These are phyloP conservation scores for Melopsittacus undulatus DNA, from an alignment of 2,797 vertebrate species.

Conservation along the genomic window DNA sequence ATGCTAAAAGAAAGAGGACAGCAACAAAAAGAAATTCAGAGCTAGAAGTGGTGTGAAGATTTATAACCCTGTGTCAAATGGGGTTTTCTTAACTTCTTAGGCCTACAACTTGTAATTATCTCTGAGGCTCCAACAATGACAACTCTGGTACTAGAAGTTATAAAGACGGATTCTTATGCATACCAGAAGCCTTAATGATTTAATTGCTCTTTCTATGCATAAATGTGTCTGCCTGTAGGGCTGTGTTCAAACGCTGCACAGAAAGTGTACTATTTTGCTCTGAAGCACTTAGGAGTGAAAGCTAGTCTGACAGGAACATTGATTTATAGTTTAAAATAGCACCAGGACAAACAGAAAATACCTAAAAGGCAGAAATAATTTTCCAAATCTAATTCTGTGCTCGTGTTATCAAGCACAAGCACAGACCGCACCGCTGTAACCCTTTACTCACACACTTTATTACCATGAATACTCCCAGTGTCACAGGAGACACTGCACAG, in stretches of 20 bases:
- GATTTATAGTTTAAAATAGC: not conserved
- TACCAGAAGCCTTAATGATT: not conserved
- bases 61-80: not conserved
- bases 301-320: not conserved
- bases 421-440: fast-evolving
- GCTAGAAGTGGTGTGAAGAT: not conserved
- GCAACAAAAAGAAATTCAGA: not conserved
- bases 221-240: too few species aligned
- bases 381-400: not conserved
- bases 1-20: not conserved
- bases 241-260: not conserved
- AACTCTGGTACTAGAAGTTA: not conserved
- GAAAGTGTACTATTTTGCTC: not conserved
- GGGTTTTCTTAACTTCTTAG: not conserved
- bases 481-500: fast-evolving
- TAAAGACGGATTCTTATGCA: not conserved
- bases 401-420: not conserved
- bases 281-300: not conserved
- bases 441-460: not conserved
- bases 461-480: fast-evolving
- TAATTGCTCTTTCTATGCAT: fast-evolving
- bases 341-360: not conserved
- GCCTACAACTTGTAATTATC: not conserved
- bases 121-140: not conserved
- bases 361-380: not conserved